Evolutionary conservation across 1,140 invertebrate species (phyloP), one percentile per base, ranked within the genome.

Genomic region (Sitodiplosis mosellana): DNA sequence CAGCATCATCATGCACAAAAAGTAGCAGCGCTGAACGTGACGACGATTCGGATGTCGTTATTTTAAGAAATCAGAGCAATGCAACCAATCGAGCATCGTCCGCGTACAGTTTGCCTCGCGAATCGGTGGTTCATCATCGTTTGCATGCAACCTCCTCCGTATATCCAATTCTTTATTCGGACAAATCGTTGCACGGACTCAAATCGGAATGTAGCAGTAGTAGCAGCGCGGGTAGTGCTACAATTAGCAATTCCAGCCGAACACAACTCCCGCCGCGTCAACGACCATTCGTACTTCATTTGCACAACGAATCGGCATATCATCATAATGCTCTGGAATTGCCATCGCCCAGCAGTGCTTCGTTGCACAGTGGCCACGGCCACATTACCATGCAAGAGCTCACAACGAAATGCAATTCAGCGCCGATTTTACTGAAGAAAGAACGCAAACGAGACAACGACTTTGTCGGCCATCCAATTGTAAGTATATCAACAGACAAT

Each of bases 361-460:
- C 64, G 2, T 46, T 66, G 49, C 56, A 65, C 51, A 64, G 61
- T 50, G 58, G 55, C 12, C 56, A 61, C 20, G 51, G 60, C 0
- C 59, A 57, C 44, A 57, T 63, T 7, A 49, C 45, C 34, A 50
- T 51, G 34, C 59, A 61, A 51, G 59, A 64, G 20, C 53, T 64
- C 20, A 60, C 59, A 20, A 63, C 61, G 46, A 64, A 64, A 42
- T 64, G 61, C 17, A 64, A 62, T 50, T 64, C 61, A 38, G 61
- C 60, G 11, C 61, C 61, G 40, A 49, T 64, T 47, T 53, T 64
- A 50, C 52, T 64, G 41, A 64, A 63, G 48, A 56, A 63, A 44
- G 59, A 60, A 11, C 59, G 58, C 48, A 51, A 51, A 11, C 52
- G 55, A 45, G 58, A 55, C 46, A 59, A 63, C 46, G 57, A 60